Conservation (phyloP, 2,113 vertebrate genomes). For the Aphyosemion australe region DNA sequence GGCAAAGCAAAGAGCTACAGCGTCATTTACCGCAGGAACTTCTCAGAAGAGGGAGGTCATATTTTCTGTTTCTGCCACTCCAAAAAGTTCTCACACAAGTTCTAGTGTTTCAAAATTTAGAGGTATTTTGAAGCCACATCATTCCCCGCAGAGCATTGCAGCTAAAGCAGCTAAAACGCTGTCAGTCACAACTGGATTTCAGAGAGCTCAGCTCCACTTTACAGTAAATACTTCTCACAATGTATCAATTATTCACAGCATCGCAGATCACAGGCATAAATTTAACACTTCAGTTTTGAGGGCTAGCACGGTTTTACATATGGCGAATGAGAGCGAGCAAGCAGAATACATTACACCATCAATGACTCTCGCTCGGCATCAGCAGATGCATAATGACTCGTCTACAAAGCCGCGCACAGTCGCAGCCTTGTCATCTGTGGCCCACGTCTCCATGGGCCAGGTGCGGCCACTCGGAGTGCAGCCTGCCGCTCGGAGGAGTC, state of each 20-base stretch:
- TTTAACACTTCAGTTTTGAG: constrained; percentile 23
- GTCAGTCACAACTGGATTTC: constrained; percentile 23
- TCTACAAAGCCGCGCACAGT: constrained; percentile 24
- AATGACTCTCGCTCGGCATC: constrained; percentile 3
- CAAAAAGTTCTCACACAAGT: neutral
- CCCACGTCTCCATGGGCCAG: constrained; percentile 21
- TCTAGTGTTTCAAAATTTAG: constrained; percentile 10
- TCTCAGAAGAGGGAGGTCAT: constrained; percentile 4
- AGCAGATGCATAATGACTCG: constrained; percentile 40
- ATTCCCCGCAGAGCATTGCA: neutral
- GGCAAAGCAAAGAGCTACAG: neutral
- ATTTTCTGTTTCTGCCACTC: neutral
- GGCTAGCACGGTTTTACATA: constrained; percentile 21
- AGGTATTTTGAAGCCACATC: constrained; percentile 1
- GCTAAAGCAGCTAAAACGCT: constrained; percentile 23
- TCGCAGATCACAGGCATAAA: constrained; percentile 40
- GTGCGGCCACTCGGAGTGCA: constrained; percentile 26
- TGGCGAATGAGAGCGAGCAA: constrained; percentile 8
- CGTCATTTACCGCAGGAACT: constrained; percentile 2
- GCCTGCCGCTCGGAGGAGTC: constrained; percentile 29
- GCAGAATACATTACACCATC: constrained; percentile 15
- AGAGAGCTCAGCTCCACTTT: constrained; percentile 35
- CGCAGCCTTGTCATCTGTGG: constrained; percentile 20
- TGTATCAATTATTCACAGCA: constrained; percentile 58
- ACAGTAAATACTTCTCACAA: constrained; percentile 45